phyloP scores from a whole-genome alignment of 2,113 vertebrate genomes.

The Alouatta palliata region DNA sequence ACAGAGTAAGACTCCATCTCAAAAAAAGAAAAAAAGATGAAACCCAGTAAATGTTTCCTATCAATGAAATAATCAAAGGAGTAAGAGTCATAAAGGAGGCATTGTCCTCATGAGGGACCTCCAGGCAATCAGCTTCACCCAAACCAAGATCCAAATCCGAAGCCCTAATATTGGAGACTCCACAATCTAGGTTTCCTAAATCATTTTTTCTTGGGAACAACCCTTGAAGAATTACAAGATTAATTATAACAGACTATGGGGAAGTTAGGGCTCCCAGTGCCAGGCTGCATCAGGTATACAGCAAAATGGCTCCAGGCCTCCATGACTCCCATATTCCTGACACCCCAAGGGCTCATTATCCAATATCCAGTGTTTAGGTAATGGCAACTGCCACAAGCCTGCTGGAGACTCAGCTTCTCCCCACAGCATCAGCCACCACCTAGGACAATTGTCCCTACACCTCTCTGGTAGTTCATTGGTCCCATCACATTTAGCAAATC shows the following conservation, averaged over 20 bases:
- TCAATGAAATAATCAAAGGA: background rate
- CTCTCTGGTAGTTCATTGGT: background rate
- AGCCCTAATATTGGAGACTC: background rate
- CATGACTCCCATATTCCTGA: background rate
- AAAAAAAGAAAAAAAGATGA: background rate
- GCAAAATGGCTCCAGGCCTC: background rate
- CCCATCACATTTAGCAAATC: background rate
- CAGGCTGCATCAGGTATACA: background rate
- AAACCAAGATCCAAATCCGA: constrained; percentile 7
- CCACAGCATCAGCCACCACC: background rate
- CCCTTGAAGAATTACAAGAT: background rate
- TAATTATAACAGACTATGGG: background rate
- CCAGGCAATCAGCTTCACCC: background rate
- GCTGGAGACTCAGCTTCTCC: background rate
- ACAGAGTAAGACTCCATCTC: no score
- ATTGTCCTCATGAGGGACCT: background rate
- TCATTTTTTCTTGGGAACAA: constrained; percentile 20
- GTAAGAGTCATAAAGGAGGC: background rate
- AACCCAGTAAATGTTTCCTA: background rate
- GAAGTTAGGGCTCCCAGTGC: background rate
- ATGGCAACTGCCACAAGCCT: background rate
- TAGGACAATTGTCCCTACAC: background rate
- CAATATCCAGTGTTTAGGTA: background rate
- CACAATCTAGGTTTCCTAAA: background rate
- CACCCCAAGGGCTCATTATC: background rate